A percentile compares a stretch with the other conserved stretches of the same genome.
These are phyloP conservation scores for Latrodectus hesperus DNA, from an alignment of 2,888 invertebrate species.

Conservation along the genomic window DNA sequence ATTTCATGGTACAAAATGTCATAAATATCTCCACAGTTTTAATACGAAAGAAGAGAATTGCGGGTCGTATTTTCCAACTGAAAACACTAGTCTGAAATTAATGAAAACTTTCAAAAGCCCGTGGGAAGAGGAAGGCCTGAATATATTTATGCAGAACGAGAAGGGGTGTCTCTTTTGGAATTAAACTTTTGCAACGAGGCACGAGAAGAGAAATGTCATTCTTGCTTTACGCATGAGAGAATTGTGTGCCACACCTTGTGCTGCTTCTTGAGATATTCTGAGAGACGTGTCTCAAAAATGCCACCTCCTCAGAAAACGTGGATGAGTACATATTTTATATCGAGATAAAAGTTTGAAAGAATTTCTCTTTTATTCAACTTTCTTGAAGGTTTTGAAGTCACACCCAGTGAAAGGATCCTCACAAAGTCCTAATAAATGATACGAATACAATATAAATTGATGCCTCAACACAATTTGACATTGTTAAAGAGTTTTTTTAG, in stretches of 20 bases:
- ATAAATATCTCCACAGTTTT: too few species aligned
- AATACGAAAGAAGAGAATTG: not conserved
- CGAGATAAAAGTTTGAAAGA: constrained; percentile 6
- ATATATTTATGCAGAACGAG: not conserved
- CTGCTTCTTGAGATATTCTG: not conserved
- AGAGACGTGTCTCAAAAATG: constrained; percentile 12
- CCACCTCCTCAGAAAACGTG: constrained; percentile 19
- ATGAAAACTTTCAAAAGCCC: not conserved
- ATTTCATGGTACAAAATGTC: too few species aligned
- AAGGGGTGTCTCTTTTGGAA: constrained; percentile 14
- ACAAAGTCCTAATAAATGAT: not conserved
- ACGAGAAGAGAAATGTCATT: constrained; percentile 19
- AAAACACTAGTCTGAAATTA: not conserved
- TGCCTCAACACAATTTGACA: too few species aligned
- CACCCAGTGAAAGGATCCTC: not conserved
- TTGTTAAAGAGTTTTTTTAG: too few species aligned
- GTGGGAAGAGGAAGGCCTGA: not conserved
- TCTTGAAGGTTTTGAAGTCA: constrained; percentile 5
- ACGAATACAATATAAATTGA: not conserved
- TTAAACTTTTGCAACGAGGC: constrained; percentile 25
- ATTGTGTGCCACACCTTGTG: constrained; percentile 31
- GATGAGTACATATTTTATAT: constrained; percentile 37
- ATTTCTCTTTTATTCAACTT: not conserved
- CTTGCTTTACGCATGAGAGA: constrained; percentile 27
- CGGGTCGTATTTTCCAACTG: not conserved